Conservation (phyloP, 2,797 vertebrate genomes). For the Choloepus didactylus region DNA sequence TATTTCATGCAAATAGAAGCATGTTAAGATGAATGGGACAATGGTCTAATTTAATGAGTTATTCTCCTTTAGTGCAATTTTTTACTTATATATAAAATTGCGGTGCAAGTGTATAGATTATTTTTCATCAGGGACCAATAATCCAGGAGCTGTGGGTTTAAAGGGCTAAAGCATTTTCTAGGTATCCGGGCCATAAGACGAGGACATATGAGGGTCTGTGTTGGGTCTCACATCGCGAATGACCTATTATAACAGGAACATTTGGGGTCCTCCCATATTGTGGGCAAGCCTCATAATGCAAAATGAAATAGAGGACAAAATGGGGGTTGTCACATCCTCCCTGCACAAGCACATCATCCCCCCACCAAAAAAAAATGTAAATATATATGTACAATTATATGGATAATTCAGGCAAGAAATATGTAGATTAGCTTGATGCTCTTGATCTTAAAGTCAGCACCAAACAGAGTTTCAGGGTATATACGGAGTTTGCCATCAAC, state of each 20-base stretch:
- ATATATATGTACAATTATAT: background rate
- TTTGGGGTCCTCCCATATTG: background rate
- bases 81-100: constrained; percentile 37
- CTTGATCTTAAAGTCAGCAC: background rate
- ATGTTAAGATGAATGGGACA: background rate
- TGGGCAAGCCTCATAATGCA: background rate
- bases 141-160: background rate
- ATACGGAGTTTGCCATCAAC: background rate
- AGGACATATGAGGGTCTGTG: background rate
- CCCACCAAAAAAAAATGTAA: background rate
- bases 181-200: background rate
- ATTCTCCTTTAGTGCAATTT: background rate
- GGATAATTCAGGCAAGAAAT: background rate
- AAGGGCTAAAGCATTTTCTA: background rate
- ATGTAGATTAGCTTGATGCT: background rate
- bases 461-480: background rate
- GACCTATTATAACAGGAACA: background rate
- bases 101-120: background rate
- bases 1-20: background rate
- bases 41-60: constrained; percentile 10
- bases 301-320: background rate
- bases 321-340: background rate
- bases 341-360: background rate
- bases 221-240: background rate
- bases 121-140: background rate